These are phyloP conservation scores for Sparidentex hasta DNA, from an alignment of 2,797 vertebrate species.

Conservation along the genomic window DNA sequence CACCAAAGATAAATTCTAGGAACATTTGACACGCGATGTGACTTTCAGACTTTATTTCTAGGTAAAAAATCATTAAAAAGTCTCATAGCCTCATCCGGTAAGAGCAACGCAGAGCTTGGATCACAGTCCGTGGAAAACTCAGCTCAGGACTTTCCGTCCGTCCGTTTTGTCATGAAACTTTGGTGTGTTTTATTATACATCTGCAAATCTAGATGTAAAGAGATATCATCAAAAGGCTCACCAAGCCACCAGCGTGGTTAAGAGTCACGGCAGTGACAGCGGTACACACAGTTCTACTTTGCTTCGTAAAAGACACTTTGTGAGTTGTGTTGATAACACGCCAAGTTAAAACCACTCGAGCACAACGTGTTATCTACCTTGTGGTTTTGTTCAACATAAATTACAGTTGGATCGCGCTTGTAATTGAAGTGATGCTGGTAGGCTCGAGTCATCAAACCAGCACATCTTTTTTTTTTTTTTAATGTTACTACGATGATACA, in stretches of 20 bases:
- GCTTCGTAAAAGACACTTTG: conserved; percentile 17
- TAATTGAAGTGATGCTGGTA: conserved; percentile 36
- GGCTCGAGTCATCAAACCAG: neutral
- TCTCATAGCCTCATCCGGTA: neutral
- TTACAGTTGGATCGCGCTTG: conserved; percentile 25
- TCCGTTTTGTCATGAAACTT: neutral
- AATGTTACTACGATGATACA: neutral
- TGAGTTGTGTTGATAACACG: conserved; percentile 50
- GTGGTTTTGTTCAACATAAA: conserved; percentile 42
- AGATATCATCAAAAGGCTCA: conserved; percentile 36
- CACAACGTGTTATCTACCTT: conserved; percentile 47
- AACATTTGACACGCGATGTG: neutral
- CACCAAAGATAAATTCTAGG: neutral
- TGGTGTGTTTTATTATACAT: conserved; percentile 11
- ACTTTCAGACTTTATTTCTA: neutral
- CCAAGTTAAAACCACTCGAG: conserved; percentile 1
- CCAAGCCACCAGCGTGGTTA: conserved; percentile 20
- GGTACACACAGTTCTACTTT: neutral
- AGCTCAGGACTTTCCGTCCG: conserved; percentile 8
- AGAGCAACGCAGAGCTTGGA: neutral
- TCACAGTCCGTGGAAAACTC: conserved; percentile 15
- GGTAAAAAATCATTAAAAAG: conserved; percentile 7
- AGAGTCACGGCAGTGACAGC: conserved; percentile 11
- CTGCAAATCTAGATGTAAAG: conserved; percentile 37
- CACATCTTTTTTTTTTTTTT: neutral